Base-by-base conservation (phyloP, 2,113 vertebrate species). In the Vanacampus margaritifer region DNA sequence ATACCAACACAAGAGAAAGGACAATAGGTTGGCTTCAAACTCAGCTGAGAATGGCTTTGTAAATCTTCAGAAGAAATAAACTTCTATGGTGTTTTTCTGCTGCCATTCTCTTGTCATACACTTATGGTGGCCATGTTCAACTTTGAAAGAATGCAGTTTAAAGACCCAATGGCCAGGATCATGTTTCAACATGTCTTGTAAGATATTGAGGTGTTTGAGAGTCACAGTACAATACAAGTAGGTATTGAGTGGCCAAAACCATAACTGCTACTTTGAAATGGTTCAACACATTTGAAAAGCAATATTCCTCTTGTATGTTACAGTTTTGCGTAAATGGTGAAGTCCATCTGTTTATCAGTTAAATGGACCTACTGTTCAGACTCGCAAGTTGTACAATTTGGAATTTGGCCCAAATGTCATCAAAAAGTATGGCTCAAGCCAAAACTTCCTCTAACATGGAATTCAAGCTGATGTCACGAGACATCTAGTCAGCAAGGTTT, bases 1-100 rank as follows among this genome's bases (percentile, higher is more conserved):
- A 75, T 84, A 77, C 68, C 75, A 59, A 73, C 71, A 70, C 50
- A 67, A 78, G 79, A 82, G 78, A 57, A 75, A 72, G 73, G 76
- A 79, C 81, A 75, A 2, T 73, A 74, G 51, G 41, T 67, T 72
- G 24, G 45, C 68, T 36, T 58, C 17, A n/a, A 10, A 36, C 39
- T 64, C 37, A 68, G 39, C 64, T 59, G 54, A 21, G 19, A 50
- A 67, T 74, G 50, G 39, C 24, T 39, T 26, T 56, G 67, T 43
- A 71, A 71, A 64, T 61, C 19, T 65, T 46, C 9, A 61, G 59
- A 39, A 8, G 35, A 28, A 68, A 0, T 24, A 41, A 69, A 8
- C 35, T 39, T 65, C 4, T 41, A 11, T 7, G 53, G 45, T 58
- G 8, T 39, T 68, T 26, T 11, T 70, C 45, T 71, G 23, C 64